phyloP scores from a whole-genome alignment of 2,113 vertebrate genomes.

The Osmerus eperlanus region DNA sequence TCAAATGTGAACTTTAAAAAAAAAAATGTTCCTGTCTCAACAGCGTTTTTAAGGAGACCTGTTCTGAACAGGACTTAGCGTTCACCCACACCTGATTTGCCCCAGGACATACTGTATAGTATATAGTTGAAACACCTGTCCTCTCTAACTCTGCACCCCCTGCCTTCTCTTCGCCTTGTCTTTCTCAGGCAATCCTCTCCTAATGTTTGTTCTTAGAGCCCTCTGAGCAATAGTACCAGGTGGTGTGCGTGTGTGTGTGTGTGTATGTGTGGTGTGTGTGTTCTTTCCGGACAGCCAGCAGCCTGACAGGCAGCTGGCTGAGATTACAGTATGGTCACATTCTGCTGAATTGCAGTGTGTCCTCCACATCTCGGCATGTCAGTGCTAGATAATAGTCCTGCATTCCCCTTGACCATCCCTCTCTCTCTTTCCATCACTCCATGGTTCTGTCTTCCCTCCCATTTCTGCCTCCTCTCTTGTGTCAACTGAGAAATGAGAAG shows the following conservation, averaged over 20 bases:
- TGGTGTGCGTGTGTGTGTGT: not conserved
- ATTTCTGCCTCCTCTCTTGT: conserved; percentile 7
- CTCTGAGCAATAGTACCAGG: too few species aligned
- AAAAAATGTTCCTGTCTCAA: too few species aligned
- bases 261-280: conserved; percentile 5
- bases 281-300: conserved; percentile 5
- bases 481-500: conserved; percentile 19
- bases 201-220: too few species aligned
- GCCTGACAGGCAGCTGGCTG: conserved; percentile 30
- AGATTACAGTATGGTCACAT: conserved; percentile 30
- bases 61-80: too few species aligned
- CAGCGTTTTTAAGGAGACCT: too few species aligned
- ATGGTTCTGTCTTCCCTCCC: not conserved
- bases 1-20: too few species aligned
- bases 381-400: conserved; percentile 45
- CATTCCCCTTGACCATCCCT: conserved; percentile 30
- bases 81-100: too few species aligned
- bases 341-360: conserved; percentile 38
- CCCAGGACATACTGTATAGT: too few species aligned
- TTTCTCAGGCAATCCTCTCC: too few species aligned
- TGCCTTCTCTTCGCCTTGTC: too few species aligned
- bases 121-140: too few species aligned
- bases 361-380: conserved; percentile 47
- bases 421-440: conserved; percentile 1
- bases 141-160: too few species aligned